phyloP scores from a whole-genome alignment of 2,797 vertebrate genomes.

The Sitta carolinensis region DNA sequence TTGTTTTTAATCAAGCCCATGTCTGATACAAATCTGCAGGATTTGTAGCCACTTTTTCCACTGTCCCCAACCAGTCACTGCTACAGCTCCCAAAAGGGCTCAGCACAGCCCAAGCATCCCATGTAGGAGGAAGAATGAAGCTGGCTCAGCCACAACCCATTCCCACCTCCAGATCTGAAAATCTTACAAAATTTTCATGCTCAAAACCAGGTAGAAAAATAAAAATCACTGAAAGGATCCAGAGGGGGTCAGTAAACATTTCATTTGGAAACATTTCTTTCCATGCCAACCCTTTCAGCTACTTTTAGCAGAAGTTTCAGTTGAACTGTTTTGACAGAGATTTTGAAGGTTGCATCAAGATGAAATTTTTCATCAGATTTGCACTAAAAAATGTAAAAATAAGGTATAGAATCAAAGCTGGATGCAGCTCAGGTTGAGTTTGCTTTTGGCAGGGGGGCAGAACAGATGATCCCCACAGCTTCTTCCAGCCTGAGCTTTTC shows the following conservation, averaged over 20 bases:
- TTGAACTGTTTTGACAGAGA: not conserved
- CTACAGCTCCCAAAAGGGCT: not conserved
- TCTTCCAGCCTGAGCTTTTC: not conserved
- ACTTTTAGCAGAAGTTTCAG: not conserved
- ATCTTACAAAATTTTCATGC: not conserved
- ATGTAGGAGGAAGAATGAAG: fast-evolving
- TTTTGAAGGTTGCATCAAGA: not conserved
- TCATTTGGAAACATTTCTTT: not conserved
- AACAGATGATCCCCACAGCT: not conserved
- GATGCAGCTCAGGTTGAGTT: not conserved
- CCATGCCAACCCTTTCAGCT: not conserved
- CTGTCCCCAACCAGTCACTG: not conserved
- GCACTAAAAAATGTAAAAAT: not conserved
- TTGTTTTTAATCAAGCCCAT: not conserved
- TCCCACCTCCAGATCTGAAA: not conserved
- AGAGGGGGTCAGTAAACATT: not conserved
- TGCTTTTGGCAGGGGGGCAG: not conserved
- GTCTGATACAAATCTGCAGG: not conserved
- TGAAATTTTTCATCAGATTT: not conserved
- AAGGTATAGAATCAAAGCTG: not conserved
- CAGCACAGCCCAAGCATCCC: not conserved
- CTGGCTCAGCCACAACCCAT: not conserved
- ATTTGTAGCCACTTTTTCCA: not conserved
- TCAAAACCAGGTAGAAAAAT: not conserved
- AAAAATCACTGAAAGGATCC: not conserved